phyloP scores from a whole-genome alignment of 2,888 invertebrate species.

The Tenodera sinensis region DNA sequence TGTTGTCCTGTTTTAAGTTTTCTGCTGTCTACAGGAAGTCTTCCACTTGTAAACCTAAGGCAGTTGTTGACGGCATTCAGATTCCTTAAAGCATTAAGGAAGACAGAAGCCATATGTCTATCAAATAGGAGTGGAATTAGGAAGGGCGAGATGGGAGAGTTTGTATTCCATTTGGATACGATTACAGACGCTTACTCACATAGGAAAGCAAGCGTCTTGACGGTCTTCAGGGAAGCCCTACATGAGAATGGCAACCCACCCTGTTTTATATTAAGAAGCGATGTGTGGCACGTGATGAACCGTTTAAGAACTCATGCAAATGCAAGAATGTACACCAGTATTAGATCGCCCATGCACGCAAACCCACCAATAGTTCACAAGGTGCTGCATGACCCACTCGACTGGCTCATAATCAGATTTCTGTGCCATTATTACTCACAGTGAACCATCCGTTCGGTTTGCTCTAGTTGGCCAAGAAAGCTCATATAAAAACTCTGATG shows the following conservation, averaged over 20 bases:
- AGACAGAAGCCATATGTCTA: constrained; percentile 24
- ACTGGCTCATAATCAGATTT: too few relatives aligned
- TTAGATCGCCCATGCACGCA: neutral
- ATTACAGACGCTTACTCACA: constrained; percentile 16
- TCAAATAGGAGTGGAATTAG: constrained; percentile 17
- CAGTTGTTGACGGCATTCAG: neutral
- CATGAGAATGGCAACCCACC: neutral
- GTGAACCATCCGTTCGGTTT: too few relatives aligned
- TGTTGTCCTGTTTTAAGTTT: too few relatives aligned
- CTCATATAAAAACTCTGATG: too few relatives aligned
- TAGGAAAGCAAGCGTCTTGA: neutral
- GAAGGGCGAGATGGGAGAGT: neutral
- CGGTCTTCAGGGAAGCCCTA: constrained; percentile 6
- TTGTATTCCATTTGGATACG: constrained; percentile 15
- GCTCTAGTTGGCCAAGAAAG: too few relatives aligned
- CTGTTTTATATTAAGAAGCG: neutral
- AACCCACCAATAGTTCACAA: neutral
- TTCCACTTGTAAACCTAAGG: too few relatives aligned
- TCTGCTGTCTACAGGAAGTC: too few relatives aligned
- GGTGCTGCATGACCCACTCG: neutral
- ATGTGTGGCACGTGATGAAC: neutral
- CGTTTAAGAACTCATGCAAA: neutral
- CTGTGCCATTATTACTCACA: too few relatives aligned
- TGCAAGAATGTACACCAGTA: neutral
- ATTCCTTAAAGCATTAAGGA: neutral